Conservation (phyloP, 2,888 invertebrate genomes). For the Blera fallax region DNA sequence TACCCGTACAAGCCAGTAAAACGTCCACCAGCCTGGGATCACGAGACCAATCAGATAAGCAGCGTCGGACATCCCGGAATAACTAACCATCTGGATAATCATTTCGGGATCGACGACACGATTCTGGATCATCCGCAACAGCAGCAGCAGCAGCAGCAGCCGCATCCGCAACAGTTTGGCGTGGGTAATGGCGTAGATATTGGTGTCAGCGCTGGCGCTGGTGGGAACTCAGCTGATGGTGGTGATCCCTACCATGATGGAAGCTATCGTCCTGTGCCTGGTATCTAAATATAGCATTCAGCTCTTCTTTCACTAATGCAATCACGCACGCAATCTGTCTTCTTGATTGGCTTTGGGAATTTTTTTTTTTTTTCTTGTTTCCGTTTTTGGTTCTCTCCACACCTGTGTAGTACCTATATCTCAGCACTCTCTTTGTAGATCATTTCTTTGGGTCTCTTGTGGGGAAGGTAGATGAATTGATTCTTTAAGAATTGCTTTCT, state of each 20-base stretch:
- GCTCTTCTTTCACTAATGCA: constrained; percentile 25
- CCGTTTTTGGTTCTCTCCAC: constrained; percentile 10
- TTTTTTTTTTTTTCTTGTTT: background rate
- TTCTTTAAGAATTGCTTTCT: constrained; percentile 44
- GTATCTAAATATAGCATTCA: constrained; percentile 75
- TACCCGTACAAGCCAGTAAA: constrained; percentile 76
- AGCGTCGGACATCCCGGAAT: constrained; percentile 75
- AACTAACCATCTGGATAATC: constrained; percentile 81
- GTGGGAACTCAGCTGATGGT: constrained; percentile 77
- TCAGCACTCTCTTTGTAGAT: constrained; percentile 19
- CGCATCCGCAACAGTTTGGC: constrained; percentile 72
- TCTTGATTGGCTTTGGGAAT: constrained; percentile 47
- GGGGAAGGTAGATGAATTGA: background rate
- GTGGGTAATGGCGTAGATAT: constrained; percentile 80
- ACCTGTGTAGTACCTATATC: constrained; percentile 49
- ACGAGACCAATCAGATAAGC: constrained; percentile 78
- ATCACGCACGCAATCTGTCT: constrained; percentile 43
- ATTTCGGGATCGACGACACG: constrained; percentile 78
- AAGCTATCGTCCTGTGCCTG: constrained; percentile 80
- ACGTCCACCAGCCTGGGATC: constrained; percentile 78
- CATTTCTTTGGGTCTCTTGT: background rate
- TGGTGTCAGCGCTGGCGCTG: constrained; percentile 74
- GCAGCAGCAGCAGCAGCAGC: constrained; percentile 61
- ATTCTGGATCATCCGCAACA: constrained; percentile 73
- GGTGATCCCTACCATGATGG: constrained; percentile 76